Evolutionary conservation across 2,797 vertebrate species (phyloP), one percentile per base, ranked within the genome.

Genomic region (Salmo trutta): DNA sequence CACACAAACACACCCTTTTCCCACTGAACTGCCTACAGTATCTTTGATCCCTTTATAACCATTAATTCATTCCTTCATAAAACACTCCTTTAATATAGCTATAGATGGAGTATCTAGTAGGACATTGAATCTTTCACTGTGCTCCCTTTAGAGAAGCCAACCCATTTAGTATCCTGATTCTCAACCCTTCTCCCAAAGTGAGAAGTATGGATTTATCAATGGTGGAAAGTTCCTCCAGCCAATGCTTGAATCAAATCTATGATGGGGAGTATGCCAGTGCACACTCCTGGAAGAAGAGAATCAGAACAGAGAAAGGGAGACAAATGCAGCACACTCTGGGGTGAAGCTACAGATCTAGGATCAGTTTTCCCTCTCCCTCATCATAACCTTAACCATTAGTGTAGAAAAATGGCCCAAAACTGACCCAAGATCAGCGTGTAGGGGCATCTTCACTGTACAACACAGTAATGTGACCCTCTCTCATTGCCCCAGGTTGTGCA

Each of bases 401-500:
- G 56, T 8, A 59, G n/a, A 8, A 21, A n/a, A n/a, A 8, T 2
- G 41, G 10, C 8, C 41, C n/a, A 8, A 59, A 59, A 59, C 56
- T 21, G 56, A 59, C 2, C 56, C 2, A 33, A 33, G 2, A 31
- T n/a, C 16, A 31, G 14, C 17, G 29, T 6, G 15, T 68, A 33
- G 27, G 17, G 66, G 5, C 31, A 16, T 27, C 4, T 67, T 47
- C 41, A 47, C 41, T 47, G 41, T 29, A 29, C 65, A 33, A 15
- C 31, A 7, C 21, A 56, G 41, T 73, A 78, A 69, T 70, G 33
- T 16, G 16, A 52, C n/a, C 33, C 21, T 56, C 41, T 80, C 16
- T 81, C 4, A 15, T 79, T 83, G 79, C 87, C 54, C 81, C 81
- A 81, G 85, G 59, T 65, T 84, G 84, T 86, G 81, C 82, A 91